A percentile compares a stretch with the other conserved stretches of the same genome.
phyloP scores from a whole-genome alignment of 2,113 vertebrate genomes.

The Rhinolophus ferrumequinum region DNA sequence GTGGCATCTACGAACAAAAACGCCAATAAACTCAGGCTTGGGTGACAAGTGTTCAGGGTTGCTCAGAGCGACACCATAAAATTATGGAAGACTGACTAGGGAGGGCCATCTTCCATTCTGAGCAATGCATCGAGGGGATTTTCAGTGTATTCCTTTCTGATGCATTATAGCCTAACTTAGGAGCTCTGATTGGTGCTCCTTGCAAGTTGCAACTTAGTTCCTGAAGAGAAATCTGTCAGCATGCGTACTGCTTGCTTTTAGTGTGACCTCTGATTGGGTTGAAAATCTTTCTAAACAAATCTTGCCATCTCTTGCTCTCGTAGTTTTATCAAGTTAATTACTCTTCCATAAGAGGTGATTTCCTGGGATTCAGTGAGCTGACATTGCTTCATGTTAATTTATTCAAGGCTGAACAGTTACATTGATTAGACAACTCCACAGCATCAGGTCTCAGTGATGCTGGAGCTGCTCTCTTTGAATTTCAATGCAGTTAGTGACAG shows the following conservation, averaged over 20 bases:
- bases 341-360: conserved; percentile 44
- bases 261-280: not conserved
- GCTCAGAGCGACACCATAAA: not conserved
- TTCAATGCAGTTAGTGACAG: conserved; percentile 52
- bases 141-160: not conserved
- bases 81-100: not conserved
- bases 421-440: conserved; percentile 68
- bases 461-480: conserved; percentile 52
- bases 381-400: conserved; percentile 64
- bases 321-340: conserved; percentile 64
- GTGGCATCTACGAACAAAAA: not conserved
- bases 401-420: conserved; percentile 67
- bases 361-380: conserved; percentile 53
- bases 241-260: not conserved
- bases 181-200: not conserved
- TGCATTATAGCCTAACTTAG: not conserved
- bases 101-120: not conserved
- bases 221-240: not conserved
- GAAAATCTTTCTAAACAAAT: conserved; percentile 61
- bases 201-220: not conserved
- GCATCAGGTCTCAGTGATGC: conserved; percentile 20
- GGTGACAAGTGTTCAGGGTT: not conserved
- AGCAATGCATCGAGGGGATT: not conserved
- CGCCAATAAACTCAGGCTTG: not conserved
- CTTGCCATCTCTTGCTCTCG: not conserved